Base-by-base conservation (phyloP, 1,140 invertebrate genomes). In the Zaprionus africanus region DNA sequence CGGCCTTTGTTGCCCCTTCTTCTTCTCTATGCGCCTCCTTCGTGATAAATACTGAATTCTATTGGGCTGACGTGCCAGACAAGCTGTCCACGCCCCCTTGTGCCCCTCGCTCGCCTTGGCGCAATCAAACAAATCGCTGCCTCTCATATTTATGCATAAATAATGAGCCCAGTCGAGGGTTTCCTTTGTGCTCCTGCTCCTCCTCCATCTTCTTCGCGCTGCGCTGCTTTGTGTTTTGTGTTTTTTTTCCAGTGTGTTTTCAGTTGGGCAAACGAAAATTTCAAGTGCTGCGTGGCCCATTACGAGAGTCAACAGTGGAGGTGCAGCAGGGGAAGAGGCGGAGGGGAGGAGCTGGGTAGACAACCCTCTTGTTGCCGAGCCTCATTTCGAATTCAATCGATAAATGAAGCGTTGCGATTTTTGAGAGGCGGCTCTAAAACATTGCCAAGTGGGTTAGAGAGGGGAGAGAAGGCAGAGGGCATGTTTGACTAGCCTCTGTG, bases 71-170 rank as follows among this genome's bases (percentile, higher is more conserved):
- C 75, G 38, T 76, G 62, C 62, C 69, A 62, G 69, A 73, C 74
- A 69, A 56, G 56, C 57, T 61, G 57, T 66, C 43, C 63, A 58
- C 24, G 26, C 56, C 53, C 41, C 77, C 31, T 26, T 58, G 17
- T 19, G 54, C 64, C 17, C 15, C 53, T 34, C 43, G 7, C 43
- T 9, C 51, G 51, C 31, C 59, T 57, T 64, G 54, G 49, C 65
- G 41, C 78, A 88, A 84, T 88, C 84, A 88, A 88, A 88, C 81
- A 87, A 79, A 88, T 87, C 81, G 84, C 81, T 83, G 84, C 84
- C 74, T 78, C 76, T 90, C 87, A 88, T 90, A 90, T 90, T 90
- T 90, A 90, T 90, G 85, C 85, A 90, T 90, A 90, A 90, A 85
- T 90, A 90, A 90, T 90, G 81, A 90, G 76, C 46, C 61, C 51